Conservation (phyloP, 37 sponge, comb jelly and placozoan species). For the Theonella swinhoei region DNA sequence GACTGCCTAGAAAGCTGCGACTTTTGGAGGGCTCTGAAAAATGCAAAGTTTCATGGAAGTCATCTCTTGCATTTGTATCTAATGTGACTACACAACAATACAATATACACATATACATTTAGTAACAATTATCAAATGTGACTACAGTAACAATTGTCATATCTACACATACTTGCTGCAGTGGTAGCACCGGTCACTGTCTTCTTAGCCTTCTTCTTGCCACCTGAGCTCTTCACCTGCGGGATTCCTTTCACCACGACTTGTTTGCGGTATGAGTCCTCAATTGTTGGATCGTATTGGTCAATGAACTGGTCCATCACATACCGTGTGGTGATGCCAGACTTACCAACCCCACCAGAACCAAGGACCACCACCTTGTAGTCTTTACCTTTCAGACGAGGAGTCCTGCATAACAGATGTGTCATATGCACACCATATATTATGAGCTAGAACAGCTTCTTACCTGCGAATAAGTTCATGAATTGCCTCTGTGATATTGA, state of each 20-base stretch:
- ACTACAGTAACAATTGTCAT: no score
- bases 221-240: not conserved
- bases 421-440: no score
- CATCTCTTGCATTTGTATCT: not conserved
- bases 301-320: conserved; percentile 75
- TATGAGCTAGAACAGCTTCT: no score
- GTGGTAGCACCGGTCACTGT: not conserved
- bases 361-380: conserved; percentile 81
- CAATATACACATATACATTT: no score
- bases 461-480: conserved; percentile 73
- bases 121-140: no score
- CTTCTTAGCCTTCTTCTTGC: not conserved
- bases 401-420: conserved; percentile 37
- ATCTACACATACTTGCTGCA: not conserved
- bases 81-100: not conserved
- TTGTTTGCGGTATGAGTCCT: conserved; percentile 93
- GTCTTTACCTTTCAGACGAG: conserved; percentile 56
- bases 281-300: conserved; percentile 93
- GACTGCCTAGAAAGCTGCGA: conserved; percentile 39
- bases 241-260: conserved; percentile 72
- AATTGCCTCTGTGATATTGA: conserved; percentile 79
- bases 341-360: conserved; percentile 93
- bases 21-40: not conserved
- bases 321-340: conserved; percentile 72
- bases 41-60: not conserved